Evolutionary conservation across 2,797 vertebrate genomes (phyloP).

Genomic region (Tolypeutes matacus): DNA sequence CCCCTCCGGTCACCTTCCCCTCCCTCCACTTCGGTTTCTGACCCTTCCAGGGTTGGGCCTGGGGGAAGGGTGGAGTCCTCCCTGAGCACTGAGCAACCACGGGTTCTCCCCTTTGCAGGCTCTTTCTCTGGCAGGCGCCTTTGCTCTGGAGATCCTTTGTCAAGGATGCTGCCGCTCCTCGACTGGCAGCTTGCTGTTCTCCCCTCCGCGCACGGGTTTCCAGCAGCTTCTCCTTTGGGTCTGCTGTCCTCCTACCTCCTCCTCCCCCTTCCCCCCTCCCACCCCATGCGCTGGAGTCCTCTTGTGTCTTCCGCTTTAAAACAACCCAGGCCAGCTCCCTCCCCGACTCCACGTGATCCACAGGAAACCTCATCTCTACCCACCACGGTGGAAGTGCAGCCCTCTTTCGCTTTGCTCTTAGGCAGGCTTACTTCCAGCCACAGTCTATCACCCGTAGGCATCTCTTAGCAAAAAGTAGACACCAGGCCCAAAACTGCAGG

Average conservation of each 20-base stretch:
- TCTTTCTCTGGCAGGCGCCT: background rate
- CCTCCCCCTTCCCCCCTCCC: no score
- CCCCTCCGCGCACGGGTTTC: background rate
- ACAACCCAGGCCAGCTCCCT: background rate
- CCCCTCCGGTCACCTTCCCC: no score
- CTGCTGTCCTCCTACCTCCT: background rate
- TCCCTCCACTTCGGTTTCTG: background rate
- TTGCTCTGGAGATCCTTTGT: background rate
- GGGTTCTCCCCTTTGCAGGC: background rate
- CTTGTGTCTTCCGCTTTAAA: background rate
- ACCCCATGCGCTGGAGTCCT: background rate
- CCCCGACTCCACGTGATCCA: background rate
- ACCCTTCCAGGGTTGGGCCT: background rate
- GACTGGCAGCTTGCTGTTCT: background rate
- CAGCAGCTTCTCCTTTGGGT: background rate
- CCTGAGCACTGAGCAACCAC: background rate
- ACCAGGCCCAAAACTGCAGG: background rate
- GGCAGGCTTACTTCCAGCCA: background rate
- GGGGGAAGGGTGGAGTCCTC: background rate
- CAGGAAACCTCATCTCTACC: background rate
- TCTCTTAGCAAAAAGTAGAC: slow-evolving; percentile 15
- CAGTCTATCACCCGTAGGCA: background rate
- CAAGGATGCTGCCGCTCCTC: background rate
- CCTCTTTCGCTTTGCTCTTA: background rate
- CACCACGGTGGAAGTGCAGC: background rate